Evolutionary conservation across 2,888 invertebrate species (phyloP).

Genomic region (Unio pictorum): DNA sequence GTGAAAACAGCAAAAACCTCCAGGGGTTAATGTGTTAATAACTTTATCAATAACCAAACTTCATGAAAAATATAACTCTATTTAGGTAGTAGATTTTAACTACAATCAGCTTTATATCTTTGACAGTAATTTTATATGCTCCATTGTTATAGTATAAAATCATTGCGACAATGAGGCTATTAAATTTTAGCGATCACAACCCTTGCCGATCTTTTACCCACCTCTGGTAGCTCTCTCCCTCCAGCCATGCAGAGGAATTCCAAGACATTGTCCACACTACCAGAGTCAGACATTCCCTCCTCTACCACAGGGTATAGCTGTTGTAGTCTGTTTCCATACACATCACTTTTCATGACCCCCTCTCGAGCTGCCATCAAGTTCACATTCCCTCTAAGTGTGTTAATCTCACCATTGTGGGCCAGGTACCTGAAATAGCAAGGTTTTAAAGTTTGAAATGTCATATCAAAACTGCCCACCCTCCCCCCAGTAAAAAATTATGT

Average conservation of each 20-base stretch:
- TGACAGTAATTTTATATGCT: too few species aligned
- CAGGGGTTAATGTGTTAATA: too few species aligned
- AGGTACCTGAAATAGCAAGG: constrained; percentile 78
- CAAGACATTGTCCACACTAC: constrained; percentile 96
- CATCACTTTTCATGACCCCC: constrained; percentile 93
- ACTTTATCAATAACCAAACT: too few species aligned
- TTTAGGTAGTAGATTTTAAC: too few species aligned
- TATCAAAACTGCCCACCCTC: neutral
- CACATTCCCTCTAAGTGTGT: constrained; percentile 97
- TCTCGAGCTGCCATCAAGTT: constrained; percentile 99
- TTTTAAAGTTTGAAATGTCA: neutral
- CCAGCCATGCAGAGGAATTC: constrained; percentile 97
- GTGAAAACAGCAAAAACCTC: too few species aligned
- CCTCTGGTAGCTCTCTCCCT: constrained; percentile 89
- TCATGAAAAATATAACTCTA: too few species aligned
- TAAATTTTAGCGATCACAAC: too few species aligned
- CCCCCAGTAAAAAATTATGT: too few species aligned
- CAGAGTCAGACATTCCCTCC: constrained; percentile 97
- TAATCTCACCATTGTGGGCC: constrained; percentile 99
- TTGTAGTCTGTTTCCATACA: constrained; percentile 87
- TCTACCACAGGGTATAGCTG: constrained; percentile 97
- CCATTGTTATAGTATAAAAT: too few species aligned
- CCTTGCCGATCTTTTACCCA: too few species aligned
- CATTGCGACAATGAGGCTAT: too few species aligned
- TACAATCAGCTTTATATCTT: too few species aligned